Evolutionary conservation across 2,113 vertebrate genomes (phyloP).

Genomic region (Mesitornis unicolor): DNA sequence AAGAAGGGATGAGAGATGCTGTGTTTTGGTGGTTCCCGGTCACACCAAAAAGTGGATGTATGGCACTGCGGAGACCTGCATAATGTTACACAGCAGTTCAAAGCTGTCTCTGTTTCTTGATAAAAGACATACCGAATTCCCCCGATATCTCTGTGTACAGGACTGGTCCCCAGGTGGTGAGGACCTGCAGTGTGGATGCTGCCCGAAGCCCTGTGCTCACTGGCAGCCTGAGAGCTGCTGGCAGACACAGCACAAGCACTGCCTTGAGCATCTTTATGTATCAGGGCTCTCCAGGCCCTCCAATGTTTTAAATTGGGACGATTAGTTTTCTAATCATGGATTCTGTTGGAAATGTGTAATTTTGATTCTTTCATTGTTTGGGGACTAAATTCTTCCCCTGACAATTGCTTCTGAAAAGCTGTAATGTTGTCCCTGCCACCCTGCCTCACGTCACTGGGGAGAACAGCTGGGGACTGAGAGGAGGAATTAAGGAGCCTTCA

Average conservation of each 20-base stretch:
- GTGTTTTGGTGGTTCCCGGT: background rate
- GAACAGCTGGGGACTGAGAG: background rate
- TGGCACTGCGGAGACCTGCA: background rate
- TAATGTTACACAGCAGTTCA: background rate
- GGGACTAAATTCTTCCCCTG: background rate
- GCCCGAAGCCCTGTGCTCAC: fast-evolving
- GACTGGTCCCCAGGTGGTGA: fast-evolving
- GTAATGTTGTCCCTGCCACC: background rate
- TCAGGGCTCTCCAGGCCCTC: background rate
- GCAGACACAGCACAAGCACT: background rate
- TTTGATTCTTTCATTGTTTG: background rate
- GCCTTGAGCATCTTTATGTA: background rate
- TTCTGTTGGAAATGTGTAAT: background rate
- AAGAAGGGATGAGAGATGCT: background rate
- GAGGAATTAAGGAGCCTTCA: background rate
- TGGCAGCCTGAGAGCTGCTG: background rate
- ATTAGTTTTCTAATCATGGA: background rate
- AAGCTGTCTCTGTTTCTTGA: background rate
- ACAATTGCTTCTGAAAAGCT: background rate
- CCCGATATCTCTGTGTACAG: background rate
- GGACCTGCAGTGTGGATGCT: background rate
- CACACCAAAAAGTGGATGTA: background rate
- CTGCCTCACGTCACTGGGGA: background rate
- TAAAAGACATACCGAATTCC: background rate
- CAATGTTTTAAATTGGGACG: background rate